Conservation (phyloP, 2,113 vertebrate species). For the Leptodactylus fuscus region DNA sequence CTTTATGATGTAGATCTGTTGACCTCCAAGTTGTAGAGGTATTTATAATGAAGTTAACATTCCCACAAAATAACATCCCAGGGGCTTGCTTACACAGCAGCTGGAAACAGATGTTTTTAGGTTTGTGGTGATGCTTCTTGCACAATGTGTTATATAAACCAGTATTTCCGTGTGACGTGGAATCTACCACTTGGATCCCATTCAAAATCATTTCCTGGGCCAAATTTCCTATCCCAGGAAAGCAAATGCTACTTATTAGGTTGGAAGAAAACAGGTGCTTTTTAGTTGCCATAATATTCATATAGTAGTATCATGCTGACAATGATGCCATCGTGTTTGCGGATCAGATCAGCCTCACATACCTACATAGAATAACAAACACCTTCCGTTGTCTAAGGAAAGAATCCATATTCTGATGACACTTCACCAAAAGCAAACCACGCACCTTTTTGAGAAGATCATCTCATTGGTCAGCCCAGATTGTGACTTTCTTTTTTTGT, state of each 20-base stretch:
- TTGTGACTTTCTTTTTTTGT: no score
- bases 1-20: constrained; percentile 12
- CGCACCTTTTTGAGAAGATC: no score
- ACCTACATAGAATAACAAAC: no score
- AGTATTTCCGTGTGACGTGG: constrained; percentile 23
- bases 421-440: no score
- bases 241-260: not conserved
- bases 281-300: not conserved
- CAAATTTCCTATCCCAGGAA: not conserved
- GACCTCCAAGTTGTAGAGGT: constrained; percentile 11
- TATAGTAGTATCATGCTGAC: no score
- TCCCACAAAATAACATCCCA: constrained; percentile 39
- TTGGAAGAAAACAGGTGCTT: constrained; percentile 9
- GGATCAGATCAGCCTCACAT: no score
- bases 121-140: constrained; percentile 17
- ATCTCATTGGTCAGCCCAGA: no score
- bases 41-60: constrained; percentile 15
- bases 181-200: constrained; percentile 22
- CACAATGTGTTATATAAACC: constrained; percentile 39
- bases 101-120: constrained; percentile 47
- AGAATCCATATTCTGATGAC: no score
- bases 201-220: constrained; percentile 1
- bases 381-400: no score
- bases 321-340: no score
- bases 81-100: constrained; percentile 24